Conservation (phyloP, 2,797 vertebrate species). For the Gymnopithys bicolor region DNA sequence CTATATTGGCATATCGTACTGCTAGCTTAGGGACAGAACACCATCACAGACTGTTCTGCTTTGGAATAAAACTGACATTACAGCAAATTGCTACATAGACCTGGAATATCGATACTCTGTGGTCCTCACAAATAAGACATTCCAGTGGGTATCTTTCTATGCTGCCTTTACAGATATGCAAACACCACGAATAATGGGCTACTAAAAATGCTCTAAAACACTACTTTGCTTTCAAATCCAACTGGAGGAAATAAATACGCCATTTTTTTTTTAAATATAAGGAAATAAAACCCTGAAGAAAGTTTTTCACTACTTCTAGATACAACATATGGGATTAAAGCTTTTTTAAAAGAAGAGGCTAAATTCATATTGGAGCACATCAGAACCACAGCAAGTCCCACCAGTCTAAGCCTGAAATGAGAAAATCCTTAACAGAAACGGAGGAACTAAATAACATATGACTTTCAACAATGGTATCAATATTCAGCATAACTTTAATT, state of each 20-base stretch:
- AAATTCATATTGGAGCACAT: background rate
- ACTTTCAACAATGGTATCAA: background rate
- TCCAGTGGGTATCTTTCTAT: background rate
- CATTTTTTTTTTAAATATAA: background rate
- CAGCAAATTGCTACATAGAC: background rate
- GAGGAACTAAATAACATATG: background rate
- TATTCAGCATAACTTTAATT: background rate
- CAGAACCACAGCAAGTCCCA: background rate
- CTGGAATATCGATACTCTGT: background rate
- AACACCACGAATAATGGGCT: background rate
- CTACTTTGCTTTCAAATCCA: background rate
- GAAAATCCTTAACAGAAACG: background rate
- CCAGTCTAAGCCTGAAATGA: fast-evolving
- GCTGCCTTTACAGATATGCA: background rate
- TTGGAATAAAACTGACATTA: background rate
- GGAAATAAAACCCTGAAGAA: background rate
- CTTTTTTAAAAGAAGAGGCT: background rate
- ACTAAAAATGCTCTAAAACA: background rate
- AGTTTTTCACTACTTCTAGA: background rate
- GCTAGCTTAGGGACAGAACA: background rate
- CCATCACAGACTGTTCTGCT: background rate
- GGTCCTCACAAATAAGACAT: background rate
- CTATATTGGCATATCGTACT: background rate
- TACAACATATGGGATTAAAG: background rate
- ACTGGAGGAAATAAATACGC: background rate